Percentiles rank a stretch among this genome's conserved stretches.
These are phyloP conservation scores for Ricordea florida DNA, from an alignment of 92 coral and sea anemone species.

Conservation along the genomic window DNA sequence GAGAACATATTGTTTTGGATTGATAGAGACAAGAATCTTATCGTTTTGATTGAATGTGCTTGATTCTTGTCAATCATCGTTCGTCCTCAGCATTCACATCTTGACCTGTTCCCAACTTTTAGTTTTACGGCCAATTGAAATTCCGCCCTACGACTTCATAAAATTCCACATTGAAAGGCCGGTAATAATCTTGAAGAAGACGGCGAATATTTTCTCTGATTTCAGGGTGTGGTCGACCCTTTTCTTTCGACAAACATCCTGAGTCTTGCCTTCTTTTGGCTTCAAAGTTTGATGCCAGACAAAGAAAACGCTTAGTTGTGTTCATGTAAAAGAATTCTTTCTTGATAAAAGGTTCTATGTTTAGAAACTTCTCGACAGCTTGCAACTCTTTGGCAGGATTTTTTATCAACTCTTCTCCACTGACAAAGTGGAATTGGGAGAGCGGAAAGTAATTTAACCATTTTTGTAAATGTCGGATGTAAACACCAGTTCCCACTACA, in stretches of 20 bases:
- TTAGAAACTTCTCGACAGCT: constrained; percentile 57
- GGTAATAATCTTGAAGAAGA: constrained; percentile 36
- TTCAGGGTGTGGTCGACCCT: constrained; percentile 58
- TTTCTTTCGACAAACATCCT: constrained; percentile 42
- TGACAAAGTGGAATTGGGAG: constrained; percentile 64
- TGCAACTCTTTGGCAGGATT: constrained; percentile 58
- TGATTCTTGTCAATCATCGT: too few relatives aligned
- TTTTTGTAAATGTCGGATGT: constrained; percentile 46
- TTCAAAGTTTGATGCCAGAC: neutral
- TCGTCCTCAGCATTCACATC: too few relatives aligned
- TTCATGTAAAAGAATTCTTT: constrained; percentile 54
- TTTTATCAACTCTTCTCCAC: constrained; percentile 47
- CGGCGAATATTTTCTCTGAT: constrained; percentile 41
- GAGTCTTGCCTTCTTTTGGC: neutral
- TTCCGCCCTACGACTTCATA: constrained; percentile 48
- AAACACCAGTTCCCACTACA: constrained; percentile 39
- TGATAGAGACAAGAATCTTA: too few relatives aligned
- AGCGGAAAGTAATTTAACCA: constrained; percentile 67
- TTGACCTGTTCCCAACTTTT: too few relatives aligned
- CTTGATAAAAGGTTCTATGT: constrained; percentile 37
- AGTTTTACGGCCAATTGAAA: constrained; percentile 68
- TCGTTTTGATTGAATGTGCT: too few relatives aligned
- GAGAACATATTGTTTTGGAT: too few relatives aligned
- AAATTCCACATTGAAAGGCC: constrained; percentile 59
- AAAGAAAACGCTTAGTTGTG: constrained; percentile 69